Percentiles rank a stretch among this genome's conserved stretches.
Evolutionary conservation across 35 echinoderm and acorn worm genomes (phyloP).

Genomic region (Apostichopus japonicus): DNA sequence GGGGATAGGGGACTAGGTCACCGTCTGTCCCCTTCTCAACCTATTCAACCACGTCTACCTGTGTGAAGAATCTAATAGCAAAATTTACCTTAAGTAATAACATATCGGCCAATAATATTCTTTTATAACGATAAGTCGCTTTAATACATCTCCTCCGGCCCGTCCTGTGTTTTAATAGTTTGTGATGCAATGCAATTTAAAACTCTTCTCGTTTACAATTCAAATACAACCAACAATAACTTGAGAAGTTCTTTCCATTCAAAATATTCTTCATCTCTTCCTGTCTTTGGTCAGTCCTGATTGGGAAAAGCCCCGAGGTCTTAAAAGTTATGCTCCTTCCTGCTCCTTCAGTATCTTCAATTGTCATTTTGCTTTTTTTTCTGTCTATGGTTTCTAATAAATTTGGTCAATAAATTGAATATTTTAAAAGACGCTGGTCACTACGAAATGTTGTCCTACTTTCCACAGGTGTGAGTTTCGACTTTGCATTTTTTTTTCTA

Average conservation of each 20-base stretch:
- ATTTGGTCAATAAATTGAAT: not conserved
- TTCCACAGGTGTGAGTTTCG: not conserved
- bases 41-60: too few species aligned
- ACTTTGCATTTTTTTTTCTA: too few species aligned
- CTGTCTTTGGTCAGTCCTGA: not conserved
- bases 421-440: not conserved
- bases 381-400: not conserved
- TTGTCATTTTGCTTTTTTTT: not conserved
- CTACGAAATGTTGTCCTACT: not conserved
- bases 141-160: not conserved
- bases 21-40: too few species aligned
- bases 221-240: not conserved
- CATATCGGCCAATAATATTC: too few species aligned
- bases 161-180: not conserved
- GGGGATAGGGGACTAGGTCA: too few species aligned
- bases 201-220: conserved; percentile 39
- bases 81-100: too few species aligned
- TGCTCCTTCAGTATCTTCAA: not conserved
- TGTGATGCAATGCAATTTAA: conserved; percentile 43
- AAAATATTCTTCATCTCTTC: not conserved
- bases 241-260: conserved; percentile 2
- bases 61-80: too few species aligned
- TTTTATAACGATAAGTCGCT: not conserved
- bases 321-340: not conserved
- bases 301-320: not conserved